Evolutionary conservation across 2,888 invertebrate genomes (phyloP), one percentile per base, ranked within the genome.

Genomic region (Macrophya alboannulata): DNA sequence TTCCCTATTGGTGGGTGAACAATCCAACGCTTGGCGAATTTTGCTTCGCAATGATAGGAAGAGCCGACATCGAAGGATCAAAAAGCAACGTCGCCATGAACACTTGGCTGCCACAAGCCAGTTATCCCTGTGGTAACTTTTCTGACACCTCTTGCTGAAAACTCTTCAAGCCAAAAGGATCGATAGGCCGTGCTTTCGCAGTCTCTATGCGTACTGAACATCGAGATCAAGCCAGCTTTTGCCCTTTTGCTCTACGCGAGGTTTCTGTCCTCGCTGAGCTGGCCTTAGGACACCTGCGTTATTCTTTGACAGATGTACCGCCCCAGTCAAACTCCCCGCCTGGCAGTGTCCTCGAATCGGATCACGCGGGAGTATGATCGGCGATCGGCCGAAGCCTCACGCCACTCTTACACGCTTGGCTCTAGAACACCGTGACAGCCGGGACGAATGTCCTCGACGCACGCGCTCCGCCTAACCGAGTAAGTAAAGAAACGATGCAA

Each of bases 201-300:
- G 31, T 31, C 31, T 31, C 31, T 31, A 31, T 31, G 31, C 31
- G 31, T 31, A 31, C 31, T 31, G 31, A 31, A 31, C 31, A 95
- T 95, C 94, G 94, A 94, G 95, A 95, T 95, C 94, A 94, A 95
- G 95, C 94, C 94, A 95, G 95, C 95, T 94, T 95, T 95, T 95
- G 95, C 95, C 95, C 95, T 95, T 96, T 95, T 96, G 94, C 95
- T 96, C 96, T 94, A 96, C 95, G 95, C 94, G 95, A 95, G 96
- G 95, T 96, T 96, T 96, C 95, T 95, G 95, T 95, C 95, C 96
- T 95, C 94, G 92, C 94, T 95, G 95, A 95, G 95, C 95, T 94
- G 93, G 93, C 91, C 95, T 94, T 95, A 94, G 94, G 94, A 94
- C 94, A 94, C 93, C 94, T 95, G 94, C 94, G 94, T 95, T 95